Conservation (phyloP, 2,888 invertebrate species). For the Leucophora obtusa region DNA sequence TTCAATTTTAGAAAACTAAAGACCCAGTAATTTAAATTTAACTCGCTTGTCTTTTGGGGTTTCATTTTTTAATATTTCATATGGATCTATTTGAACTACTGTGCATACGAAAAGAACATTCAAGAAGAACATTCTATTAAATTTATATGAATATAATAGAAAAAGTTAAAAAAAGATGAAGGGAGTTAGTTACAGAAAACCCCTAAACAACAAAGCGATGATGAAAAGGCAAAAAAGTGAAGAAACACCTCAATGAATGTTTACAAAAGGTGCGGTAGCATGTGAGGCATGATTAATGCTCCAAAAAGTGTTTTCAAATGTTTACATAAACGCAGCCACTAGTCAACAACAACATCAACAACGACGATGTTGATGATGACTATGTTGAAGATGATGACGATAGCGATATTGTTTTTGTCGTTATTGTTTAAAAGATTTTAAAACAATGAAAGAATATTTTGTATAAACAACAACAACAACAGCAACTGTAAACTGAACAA, state of each 20-base stretch:
- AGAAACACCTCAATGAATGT: slow-evolving; percentile 47
- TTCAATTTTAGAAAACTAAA: no score
- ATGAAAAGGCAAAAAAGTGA: background rate
- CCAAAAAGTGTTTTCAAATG: slow-evolving; percentile 53
- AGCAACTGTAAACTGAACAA: slow-evolving; percentile 51
- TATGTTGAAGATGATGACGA: slow-evolving; percentile 4
- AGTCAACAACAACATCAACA: background rate
- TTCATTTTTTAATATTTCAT: no score
- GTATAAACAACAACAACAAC: slow-evolving; percentile 18
- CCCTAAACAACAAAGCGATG: background rate
- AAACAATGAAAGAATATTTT: slow-evolving; percentile 23
- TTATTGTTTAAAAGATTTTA: no score
- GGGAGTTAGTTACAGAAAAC: slow-evolving; percentile 19
- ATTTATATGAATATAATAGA: slow-evolving; percentile 30
- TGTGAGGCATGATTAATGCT: slow-evolving; percentile 54
- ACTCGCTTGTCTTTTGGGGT: no score
- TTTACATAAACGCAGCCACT: slow-evolving; percentile 40
- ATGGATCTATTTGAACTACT: background rate
- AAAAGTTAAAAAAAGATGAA: background rate
- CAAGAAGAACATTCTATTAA: slow-evolving; percentile 21
- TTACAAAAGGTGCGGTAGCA: slow-evolving; percentile 43
- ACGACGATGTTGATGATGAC: background rate
- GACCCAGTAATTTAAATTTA: no score
- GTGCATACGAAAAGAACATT: slow-evolving; percentile 22
- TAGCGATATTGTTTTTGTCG: background rate